Percentiles rank a stretch among this genome's conserved stretches.
Evolutionary conservation across 1,140 invertebrate genomes (phyloP).

Genomic region (Tenebrio molitor): DNA sequence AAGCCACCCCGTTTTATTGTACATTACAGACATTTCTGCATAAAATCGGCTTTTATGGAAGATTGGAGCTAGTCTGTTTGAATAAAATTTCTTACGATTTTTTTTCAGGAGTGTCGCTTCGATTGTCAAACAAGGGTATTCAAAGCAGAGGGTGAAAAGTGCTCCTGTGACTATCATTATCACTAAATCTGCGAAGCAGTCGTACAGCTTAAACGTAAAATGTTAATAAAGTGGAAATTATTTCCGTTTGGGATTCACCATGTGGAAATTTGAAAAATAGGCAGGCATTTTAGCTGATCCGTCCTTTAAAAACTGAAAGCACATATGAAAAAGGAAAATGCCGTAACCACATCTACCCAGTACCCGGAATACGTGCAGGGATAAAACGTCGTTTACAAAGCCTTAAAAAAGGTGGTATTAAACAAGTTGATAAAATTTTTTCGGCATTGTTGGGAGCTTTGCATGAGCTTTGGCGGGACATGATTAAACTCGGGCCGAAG

Average conservation of each 20-base stretch:
- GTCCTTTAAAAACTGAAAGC: constrained; percentile 49
- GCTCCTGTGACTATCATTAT: constrained; percentile 42
- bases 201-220: constrained; percentile 49
- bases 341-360: constrained; percentile 50
- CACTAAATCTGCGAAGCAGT: constrained; percentile 49
- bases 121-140: constrained; percentile 49
- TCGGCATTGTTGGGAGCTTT: constrained; percentile 28
- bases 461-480: constrained; percentile 18
- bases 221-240: constrained; percentile 21
- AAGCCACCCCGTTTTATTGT: constrained; percentile 21
- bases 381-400: constrained; percentile 52
- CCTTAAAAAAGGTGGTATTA: constrained; percentile 52
- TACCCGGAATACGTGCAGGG: constrained; percentile 49
- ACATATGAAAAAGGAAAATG: constrained; percentile 52
- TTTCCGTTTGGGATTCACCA: constrained; percentile 41
- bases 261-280: constrained; percentile 54
- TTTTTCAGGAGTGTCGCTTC: constrained; percentile 33
- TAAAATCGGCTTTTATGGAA: constrained; percentile 36
- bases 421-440: constrained; percentile 40
- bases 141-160: constrained; percentile 47
- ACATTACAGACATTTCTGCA: constrained; percentile 33
- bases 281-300: constrained; percentile 50
- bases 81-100: constrained; percentile 21
- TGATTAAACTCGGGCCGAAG: constrained; percentile 23
- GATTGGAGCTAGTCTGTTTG: constrained; percentile 37